Evolutionary conservation across 1,140 invertebrate species (phyloP), one percentile per base, ranked within the genome.

Genomic region (Centruroides vittatus): DNA sequence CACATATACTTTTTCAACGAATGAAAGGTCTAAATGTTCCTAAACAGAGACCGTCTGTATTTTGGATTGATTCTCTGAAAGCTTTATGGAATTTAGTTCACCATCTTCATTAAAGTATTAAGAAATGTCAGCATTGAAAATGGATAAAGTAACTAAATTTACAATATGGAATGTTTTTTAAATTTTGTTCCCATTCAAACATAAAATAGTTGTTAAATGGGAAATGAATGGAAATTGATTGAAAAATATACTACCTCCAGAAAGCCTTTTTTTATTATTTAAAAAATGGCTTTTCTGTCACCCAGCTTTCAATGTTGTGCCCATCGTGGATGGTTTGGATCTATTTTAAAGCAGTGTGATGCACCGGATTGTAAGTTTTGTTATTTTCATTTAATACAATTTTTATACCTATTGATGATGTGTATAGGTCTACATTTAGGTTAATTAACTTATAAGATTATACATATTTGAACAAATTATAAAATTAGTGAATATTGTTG

Each of bases 61-160:
- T 49, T 48, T 55, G 58, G 50, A 36, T 62, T 56, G 58, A 60
- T 57, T 63, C 62, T 6, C 48, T 63, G 50, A 63, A 54, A 60
- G 62, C 62, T 54, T 58, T 63, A 34, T 63, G 62, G 62, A 63
- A 63, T 50, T 53, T 63, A 34, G 62, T 58, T n/a, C 59, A 63
- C 52, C 49, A 60, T n/a, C 53, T 63, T 10, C 58, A 63, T 57
- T 63, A 35, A 60, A 53, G 35, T 23, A 41, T n/a, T 50, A 56
- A 47, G 41, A 56, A 13, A 13, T n/a, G 6, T 11, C 12, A 7
- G 6, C 3, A 51, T 34, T 13, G 47, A 34, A 57, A 35, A 49
- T 49, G 12, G 23, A 23, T 55, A 34, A 55, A 23, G 13, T 35
- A 13, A 5, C 53, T 35, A 35, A 35, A 36, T 55, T 55, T 55